Percentiles rank a stretch among this genome's conserved stretches.
phyloP scores from a whole-genome alignment of 2,113 vertebrate genomes.

The Emydocephalus ijimae region DNA sequence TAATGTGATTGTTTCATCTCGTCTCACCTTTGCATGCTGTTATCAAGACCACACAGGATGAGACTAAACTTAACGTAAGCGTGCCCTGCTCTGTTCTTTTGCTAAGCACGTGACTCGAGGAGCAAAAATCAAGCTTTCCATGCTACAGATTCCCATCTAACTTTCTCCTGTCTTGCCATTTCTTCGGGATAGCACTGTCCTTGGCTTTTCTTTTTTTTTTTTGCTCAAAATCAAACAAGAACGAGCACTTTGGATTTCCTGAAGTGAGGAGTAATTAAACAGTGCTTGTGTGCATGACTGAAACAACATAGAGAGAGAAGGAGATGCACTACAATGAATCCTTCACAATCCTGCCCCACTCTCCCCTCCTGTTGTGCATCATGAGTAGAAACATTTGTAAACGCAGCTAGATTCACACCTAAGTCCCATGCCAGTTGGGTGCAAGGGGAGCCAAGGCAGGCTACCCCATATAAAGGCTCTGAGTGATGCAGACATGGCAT shows the following conservation, averaged over 20 bases:
- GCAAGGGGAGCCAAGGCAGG: conserved; percentile 24
- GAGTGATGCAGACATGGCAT: conserved; percentile 46
- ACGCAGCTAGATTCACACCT: not conserved
- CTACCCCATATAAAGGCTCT: conserved; percentile 54
- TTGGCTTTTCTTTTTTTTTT: not conserved
- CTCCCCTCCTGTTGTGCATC: not conserved
- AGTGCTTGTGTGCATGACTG: not conserved
- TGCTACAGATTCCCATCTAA: not conserved
- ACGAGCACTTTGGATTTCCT: not conserved
- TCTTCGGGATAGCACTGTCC: too few relatives aligned
- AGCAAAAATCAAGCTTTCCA: too few relatives aligned
- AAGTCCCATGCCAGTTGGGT: conserved; percentile 11
- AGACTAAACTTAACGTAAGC: not conserved
- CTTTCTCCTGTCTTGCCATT: not conserved
- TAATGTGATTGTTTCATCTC: not conserved
- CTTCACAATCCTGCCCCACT: not conserved
- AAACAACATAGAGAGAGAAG: not conserved
- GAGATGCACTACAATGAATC: not conserved
- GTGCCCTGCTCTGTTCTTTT: not conserved
- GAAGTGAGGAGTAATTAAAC: not conserved
- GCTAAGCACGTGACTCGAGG: not conserved
- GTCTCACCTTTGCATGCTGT: not conserved
- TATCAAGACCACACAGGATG: too few relatives aligned
- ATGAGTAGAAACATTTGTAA: not conserved
- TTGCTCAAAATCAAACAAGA: not conserved